Evolutionary conservation across 1,140 invertebrate species (phyloP).

Genomic region (Cyclargus thomasi): DNA sequence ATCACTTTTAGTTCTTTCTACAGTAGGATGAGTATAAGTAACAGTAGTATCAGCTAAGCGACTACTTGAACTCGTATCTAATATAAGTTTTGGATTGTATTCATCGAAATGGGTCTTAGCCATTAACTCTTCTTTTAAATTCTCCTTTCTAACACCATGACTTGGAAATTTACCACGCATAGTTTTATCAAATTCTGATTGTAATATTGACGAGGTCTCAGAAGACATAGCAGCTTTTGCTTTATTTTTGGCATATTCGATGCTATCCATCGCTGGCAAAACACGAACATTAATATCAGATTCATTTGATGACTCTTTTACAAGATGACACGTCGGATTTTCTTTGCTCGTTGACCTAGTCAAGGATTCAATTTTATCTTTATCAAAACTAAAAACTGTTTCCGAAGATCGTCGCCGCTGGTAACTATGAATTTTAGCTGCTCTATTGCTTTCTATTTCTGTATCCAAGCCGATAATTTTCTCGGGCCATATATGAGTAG

Average conservation of each 20-base stretch:
- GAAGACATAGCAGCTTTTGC: conserved; percentile 55
- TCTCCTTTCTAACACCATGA: conserved; percentile 74
- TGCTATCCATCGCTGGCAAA: conserved; percentile 74
- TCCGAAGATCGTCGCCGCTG: conserved; percentile 75
- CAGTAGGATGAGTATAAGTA: conserved; percentile 79
- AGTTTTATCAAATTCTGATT: conserved; percentile 78
- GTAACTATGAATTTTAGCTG: conserved; percentile 65
- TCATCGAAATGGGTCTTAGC: conserved; percentile 79
- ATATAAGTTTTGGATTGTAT: conserved; percentile 76
- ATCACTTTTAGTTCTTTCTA: conserved; percentile 89
- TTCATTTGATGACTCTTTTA: conserved; percentile 76
- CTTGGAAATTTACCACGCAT: conserved; percentile 75
- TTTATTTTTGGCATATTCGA: conserved; percentile 75
- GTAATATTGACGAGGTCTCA: conserved; percentile 56
- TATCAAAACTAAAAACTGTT: conserved; percentile 82
- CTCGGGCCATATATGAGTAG: conserved; percentile 77
- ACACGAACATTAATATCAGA: conserved; percentile 72
- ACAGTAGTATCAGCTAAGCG: conserved; percentile 66
- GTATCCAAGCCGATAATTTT: conserved; percentile 74
- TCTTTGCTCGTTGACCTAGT: conserved; percentile 74
- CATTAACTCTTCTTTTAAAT: conserved; percentile 77
- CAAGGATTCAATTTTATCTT: conserved; percentile 81
- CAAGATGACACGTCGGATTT: conserved; percentile 55
- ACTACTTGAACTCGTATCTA: conserved; percentile 72
- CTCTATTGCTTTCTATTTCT: conserved; percentile 68